Conservation (phyloP, 2,113 vertebrate species). For the Labeo catla region DNA sequence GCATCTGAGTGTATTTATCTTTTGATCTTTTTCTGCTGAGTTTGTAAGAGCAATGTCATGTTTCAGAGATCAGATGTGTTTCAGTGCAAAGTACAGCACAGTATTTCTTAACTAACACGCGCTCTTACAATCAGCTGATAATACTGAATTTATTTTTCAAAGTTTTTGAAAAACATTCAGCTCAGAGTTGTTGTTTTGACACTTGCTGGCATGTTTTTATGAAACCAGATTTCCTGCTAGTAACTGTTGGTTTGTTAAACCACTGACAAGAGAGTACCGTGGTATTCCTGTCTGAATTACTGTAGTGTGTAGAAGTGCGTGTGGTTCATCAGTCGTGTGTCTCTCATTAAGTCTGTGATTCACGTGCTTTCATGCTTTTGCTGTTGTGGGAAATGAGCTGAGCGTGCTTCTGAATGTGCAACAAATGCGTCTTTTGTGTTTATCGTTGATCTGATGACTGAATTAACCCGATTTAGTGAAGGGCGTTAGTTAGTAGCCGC, state of each 20-base stretch:
- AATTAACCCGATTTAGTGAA: neutral
- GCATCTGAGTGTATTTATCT: neutral
- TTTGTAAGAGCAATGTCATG: neutral
- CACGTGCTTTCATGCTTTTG: conserved; percentile 62
- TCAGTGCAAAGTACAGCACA: neutral
- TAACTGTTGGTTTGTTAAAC: neutral
- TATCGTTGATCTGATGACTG: neutral
- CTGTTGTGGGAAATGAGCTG: conserved; percentile 59
- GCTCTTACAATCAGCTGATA: neutral
- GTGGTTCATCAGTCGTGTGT: neutral
- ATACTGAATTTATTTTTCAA: neutral
- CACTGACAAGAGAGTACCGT: too few relatives aligned
- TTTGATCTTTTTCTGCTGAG: neutral
- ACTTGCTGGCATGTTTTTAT: neutral
- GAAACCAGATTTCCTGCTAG: neutral
- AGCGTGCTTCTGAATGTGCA: conserved; percentile 29
- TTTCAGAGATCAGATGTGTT: neutral
- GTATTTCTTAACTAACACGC: neutral
- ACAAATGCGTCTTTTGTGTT: neutral
- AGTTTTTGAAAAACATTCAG: neutral
- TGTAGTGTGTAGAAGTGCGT: neutral
- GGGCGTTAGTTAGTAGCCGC: neutral
- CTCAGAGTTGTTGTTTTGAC: neutral
- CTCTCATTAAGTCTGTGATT: conserved; percentile 26
- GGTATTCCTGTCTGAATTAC: too few relatives aligned